phyloP scores from a whole-genome alignment of 2,888 invertebrate species.

The Drosophila phalerata region DNA sequence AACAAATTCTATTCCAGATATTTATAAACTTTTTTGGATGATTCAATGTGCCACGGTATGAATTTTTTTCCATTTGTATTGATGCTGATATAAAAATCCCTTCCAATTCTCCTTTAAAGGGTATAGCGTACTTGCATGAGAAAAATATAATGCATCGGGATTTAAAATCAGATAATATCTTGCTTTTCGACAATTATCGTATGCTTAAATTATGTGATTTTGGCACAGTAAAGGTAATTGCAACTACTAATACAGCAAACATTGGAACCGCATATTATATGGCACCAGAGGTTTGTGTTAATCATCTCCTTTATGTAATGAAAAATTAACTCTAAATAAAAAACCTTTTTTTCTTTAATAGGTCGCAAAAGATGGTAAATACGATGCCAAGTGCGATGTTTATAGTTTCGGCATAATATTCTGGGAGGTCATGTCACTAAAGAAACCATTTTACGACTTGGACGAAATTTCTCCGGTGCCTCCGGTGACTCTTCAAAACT shows the following conservation, averaged over 20 bases:
- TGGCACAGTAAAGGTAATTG: slow-evolving; percentile 2
- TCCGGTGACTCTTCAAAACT: not conserved
- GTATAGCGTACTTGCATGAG: slow-evolving; percentile 11
- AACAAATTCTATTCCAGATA: not conserved
- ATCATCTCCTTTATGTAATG: not conserved
- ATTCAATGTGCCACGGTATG: slow-evolving; percentile 22
- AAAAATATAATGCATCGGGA: slow-evolving; percentile 13
- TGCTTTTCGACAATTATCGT: not conserved
- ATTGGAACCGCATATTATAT: slow-evolving; percentile 3
- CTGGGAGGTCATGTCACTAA: slow-evolving; percentile 17
- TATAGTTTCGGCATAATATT: slow-evolving; percentile 26
- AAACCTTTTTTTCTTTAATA: not conserved
- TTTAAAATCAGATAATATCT: slow-evolving; percentile 15
- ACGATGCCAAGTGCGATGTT: slow-evolving; percentile 14
- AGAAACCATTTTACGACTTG: slow-evolving; percentile 8
- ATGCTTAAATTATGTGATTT: slow-evolving; percentile 20
- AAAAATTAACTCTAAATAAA: not conserved
- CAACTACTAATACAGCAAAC: not conserved
- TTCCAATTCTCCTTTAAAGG: not conserved
- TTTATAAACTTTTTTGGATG: slow-evolving; percentile 9
- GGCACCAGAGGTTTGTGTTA: slow-evolving; percentile 23
- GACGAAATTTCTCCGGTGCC: accelerated
- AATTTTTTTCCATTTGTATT: not conserved
- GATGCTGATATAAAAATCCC: no score
- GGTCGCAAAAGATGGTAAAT: not conserved